A percentile compares a stretch with the other conserved stretches of the same genome.
Conservation (phyloP, 2,888 invertebrate species). For the Thymelicus acteon region DNA sequence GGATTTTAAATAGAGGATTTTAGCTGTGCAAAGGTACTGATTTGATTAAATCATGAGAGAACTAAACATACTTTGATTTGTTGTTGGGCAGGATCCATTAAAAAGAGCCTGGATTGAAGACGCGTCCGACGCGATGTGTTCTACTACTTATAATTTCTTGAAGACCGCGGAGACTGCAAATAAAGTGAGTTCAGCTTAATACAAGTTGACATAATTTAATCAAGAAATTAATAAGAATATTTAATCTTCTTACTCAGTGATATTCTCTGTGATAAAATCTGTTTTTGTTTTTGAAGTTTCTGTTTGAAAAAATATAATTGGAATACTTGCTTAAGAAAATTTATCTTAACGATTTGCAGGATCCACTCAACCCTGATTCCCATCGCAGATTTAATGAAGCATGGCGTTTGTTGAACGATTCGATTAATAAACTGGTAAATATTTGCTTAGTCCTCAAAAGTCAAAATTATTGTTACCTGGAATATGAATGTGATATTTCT, state of each 20-base stretch:
- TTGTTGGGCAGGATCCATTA: constrained; percentile 52
- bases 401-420: constrained; percentile 57
- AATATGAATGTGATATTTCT: neutral
- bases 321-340: neutral
- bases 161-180: constrained; percentile 58
- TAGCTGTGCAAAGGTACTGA: too few relatives aligned
- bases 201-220: too few relatives aligned
- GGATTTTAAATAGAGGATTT: too few relatives aligned
- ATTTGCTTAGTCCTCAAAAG: neutral
- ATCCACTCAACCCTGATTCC: constrained; percentile 49
- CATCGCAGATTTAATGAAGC: constrained; percentile 59
- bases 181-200: constrained; percentile 48
- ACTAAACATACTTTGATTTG: too few relatives aligned
- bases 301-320: too few relatives aligned
- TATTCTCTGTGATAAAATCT: too few relatives aligned
- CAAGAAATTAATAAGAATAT: too few relatives aligned
- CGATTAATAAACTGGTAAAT: constrained; percentile 66
- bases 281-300: too few relatives aligned
- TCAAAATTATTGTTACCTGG: neutral
- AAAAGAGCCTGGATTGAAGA: constrained; percentile 61
- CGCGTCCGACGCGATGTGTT: constrained; percentile 59
- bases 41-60: too few relatives aligned
- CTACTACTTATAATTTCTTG: constrained; percentile 61
- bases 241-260: too few relatives aligned
- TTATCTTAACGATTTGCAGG: constrained; percentile 45